phyloP scores from a whole-genome alignment of 2,797 vertebrate genomes.

The Melanotaenia boesemani region DNA sequence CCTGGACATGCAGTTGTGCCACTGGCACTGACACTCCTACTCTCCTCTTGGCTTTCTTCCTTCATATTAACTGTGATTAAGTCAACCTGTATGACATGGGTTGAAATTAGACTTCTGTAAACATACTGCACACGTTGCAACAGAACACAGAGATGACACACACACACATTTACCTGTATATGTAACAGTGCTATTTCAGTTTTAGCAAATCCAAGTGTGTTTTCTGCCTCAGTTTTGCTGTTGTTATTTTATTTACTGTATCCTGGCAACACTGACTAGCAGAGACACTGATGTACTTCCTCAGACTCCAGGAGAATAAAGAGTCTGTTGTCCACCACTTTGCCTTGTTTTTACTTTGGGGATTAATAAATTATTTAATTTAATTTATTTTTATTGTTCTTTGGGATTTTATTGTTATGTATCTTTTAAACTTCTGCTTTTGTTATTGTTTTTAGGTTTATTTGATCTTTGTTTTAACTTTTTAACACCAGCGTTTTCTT shows the following conservation, averaged over 20 bases:
- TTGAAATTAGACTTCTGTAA: constrained; percentile 2
- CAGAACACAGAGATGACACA: background rate
- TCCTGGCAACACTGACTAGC: background rate
- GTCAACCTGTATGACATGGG: background rate
- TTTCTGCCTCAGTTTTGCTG: constrained; percentile 17
- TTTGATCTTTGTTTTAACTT: no score
- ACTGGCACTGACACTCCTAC: constrained; percentile 1
- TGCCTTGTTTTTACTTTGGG: no score
- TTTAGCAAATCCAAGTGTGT: background rate
- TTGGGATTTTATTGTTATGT: no score
- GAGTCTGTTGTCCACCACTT: background rate
- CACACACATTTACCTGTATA: background rate
- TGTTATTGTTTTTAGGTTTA: no score
- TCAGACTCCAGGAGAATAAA: background rate
- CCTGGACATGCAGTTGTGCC: constrained; percentile 12
- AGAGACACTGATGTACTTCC: constrained; percentile 5
- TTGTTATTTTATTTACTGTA: constrained; percentile 12
- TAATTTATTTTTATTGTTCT: no score
- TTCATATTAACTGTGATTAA: constrained; percentile 21
- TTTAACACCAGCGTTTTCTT: no score
- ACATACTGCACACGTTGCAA: background rate
- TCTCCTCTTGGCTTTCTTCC: constrained; percentile 1
- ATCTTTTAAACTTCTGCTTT: no score
- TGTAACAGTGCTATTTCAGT: constrained; percentile 1
- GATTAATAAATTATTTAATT: no score